Evolutionary conservation across 2,797 vertebrate genomes (phyloP).

Genomic region (Acanthornis magna): DNA sequence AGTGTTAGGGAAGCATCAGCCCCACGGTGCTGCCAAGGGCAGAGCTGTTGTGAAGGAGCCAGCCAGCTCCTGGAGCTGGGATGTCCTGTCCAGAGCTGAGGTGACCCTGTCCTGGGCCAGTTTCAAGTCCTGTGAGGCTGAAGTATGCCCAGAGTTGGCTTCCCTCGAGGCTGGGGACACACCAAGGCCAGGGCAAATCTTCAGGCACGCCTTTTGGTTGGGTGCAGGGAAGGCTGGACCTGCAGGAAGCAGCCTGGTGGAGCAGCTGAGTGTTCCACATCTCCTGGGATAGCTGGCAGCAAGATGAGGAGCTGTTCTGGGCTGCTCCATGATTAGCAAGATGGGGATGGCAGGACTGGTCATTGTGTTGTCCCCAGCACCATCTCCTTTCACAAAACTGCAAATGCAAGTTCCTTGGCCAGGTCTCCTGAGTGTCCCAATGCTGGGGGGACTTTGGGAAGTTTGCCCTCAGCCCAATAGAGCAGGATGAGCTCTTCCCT

Average conservation of each 20-base stretch:
- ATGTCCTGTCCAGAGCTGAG: neutral
- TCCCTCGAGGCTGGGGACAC: neutral
- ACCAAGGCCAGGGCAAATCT: neutral
- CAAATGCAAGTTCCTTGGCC: neutral
- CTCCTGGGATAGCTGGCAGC: neutral
- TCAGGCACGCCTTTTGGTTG: neutral
- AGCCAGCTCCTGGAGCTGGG: neutral
- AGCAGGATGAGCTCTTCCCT: neutral
- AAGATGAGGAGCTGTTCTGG: neutral
- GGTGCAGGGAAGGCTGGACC: neutral
- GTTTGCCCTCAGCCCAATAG: neutral
- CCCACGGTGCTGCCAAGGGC: neutral
- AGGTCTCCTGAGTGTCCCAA: rapidly evolving
- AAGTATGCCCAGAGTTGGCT: neutral
- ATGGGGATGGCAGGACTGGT: neutral
- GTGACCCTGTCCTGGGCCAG: neutral
- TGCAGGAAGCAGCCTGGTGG: neutral
- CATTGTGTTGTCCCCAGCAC: neutral
- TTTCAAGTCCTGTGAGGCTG: rapidly evolving
- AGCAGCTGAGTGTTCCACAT: neutral
- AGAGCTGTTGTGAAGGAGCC: neutral
- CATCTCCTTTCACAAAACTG: neutral
- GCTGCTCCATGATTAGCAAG: neutral
- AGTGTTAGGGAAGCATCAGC: neutral
- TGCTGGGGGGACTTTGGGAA: neutral